Evolutionary conservation across 2,797 vertebrate genomes (phyloP), one percentile per base, ranked within the genome.

Genomic region (Sebastes matsubarae): DNA sequence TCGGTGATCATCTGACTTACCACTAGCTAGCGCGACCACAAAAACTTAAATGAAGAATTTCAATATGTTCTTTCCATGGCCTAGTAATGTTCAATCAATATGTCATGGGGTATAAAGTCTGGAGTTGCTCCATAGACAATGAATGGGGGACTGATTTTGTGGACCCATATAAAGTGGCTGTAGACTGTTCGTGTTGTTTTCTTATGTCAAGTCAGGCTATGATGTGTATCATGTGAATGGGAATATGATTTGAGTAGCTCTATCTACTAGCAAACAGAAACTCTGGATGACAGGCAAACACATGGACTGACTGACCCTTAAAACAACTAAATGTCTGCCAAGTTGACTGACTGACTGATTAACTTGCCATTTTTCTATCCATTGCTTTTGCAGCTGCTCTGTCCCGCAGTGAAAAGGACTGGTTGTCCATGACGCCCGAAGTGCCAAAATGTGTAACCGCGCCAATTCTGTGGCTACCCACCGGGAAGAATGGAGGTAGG

Each of bases 371-470:
- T 73, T 84, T 54, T 72, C 64, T 36, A 80, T 82, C 73, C 50
- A 52, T 59, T 67, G 27, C 22, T 72, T 72, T 42, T 72, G 77
- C 85, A 90, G 87, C 84, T 87, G 80, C 71, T 87, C 68, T 55
- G 73, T 81, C 87, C 86, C 58, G 72, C 60, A 71, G 88, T 79
- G 89, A 89, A 89, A 88, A 89, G 72, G 65, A 87, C 78, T 61
- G 50, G 83, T 58, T 90, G 79, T 72, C 88, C 75, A 27, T 55
- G 69, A 86, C 3, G 30, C 59, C 69, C 5, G 0, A 75, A 81
- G 81, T 72, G 81, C 57, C 64, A 80, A 73, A 81, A 83, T 79
- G 71, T 67, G 59, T 61, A 70, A 76, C 79, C 4, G 61, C 30
- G 81, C 73, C 89, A 85, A 71, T 79, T 84, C 72, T 75, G 64